Evolutionary conservation across 2,888 invertebrate genomes (phyloP), one percentile per base, ranked within the genome.

Genomic region (Aelia acuminata): DNA sequence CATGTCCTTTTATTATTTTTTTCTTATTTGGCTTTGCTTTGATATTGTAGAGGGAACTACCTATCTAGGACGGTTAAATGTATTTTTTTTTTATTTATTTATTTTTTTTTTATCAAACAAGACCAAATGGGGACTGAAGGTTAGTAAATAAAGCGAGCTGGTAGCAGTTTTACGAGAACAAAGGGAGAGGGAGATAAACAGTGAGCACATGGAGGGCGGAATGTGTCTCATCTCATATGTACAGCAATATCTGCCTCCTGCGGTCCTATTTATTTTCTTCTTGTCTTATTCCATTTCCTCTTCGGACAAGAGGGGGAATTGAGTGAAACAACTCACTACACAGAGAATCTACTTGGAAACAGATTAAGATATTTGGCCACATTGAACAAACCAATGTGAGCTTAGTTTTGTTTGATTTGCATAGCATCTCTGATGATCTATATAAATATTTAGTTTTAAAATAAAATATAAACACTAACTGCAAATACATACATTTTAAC

Each of bases 101-200:
- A n/a, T n/a, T n/a, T n/a, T n/a, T n/a, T n/a, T 47, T 80, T 80
- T 43, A 43, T 47, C 80, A 80, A 80, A 43, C 80, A 80, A 43
- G 43, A 43, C 80, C 80, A 80, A 43, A 80, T 80, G 80, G 80
- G 11, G 63, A 70, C n/a, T 47, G 80, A 43, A 80, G 31, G 80
- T 80, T n/a, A 10, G 80, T 80, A 80, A 80, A 80, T 47, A 80
- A 80, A 43, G 43, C 18, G 7, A 70, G 5, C 43, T 43, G 43
- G 43, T 80, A 80, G 80, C 80, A 80, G 80, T 80, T 80, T 80
- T 80, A 80, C 80, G 80, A 80, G 39, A 70, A 70, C 43, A 80
- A 80, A 80, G 80, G n/a, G n/a, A n/a, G n/a, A n/a, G n/a, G n/a
- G n/a, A 80, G 80, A 47, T 47, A 80, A 80, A 80, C 80, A 43